These are phyloP conservation scores for Platyscapa corneri DNA, from an alignment of 1,140 invertebrate species.

Conservation along the genomic window DNA sequence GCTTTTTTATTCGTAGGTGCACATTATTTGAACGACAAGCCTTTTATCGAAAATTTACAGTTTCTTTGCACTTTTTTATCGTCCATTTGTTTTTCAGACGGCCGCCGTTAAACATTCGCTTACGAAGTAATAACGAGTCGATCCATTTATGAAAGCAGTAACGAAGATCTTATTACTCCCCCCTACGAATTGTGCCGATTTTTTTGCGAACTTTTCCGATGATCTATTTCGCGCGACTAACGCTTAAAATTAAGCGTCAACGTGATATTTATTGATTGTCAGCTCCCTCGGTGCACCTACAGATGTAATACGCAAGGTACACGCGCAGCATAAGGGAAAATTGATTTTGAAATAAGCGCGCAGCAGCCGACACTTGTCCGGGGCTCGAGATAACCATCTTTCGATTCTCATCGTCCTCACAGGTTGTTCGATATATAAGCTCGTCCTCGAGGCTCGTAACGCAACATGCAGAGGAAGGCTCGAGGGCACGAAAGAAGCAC, in stretches of 20 bases:
- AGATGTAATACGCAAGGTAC: background rate
- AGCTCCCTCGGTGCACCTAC: background rate
- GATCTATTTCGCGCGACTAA: background rate
- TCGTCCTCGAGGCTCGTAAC: background rate
- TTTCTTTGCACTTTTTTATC: no score
- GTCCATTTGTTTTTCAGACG: no score
- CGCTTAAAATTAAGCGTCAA: background rate
- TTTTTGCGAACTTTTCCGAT: background rate
- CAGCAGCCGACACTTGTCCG: slow-evolving; percentile 15
- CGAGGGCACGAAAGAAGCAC: background rate
- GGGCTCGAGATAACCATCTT: slow-evolving; percentile 27
- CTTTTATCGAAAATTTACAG: no score
- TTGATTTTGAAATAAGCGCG: slow-evolving; percentile 32
- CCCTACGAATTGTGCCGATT: background rate
- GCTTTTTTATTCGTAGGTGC: no score
- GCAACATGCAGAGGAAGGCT: slow-evolving; percentile 9
- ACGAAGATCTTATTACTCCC: no score
- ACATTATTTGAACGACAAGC: no score
- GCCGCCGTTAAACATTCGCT: no score
- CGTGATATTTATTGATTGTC: background rate
- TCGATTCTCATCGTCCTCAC: slow-evolving; percentile 27
- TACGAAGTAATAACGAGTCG: no score
- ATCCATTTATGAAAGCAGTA: no score
- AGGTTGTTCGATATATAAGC: background rate
- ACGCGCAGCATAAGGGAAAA: background rate